phyloP scores from a whole-genome alignment of 2,888 invertebrate species.

The Cosmia pyralina region DNA sequence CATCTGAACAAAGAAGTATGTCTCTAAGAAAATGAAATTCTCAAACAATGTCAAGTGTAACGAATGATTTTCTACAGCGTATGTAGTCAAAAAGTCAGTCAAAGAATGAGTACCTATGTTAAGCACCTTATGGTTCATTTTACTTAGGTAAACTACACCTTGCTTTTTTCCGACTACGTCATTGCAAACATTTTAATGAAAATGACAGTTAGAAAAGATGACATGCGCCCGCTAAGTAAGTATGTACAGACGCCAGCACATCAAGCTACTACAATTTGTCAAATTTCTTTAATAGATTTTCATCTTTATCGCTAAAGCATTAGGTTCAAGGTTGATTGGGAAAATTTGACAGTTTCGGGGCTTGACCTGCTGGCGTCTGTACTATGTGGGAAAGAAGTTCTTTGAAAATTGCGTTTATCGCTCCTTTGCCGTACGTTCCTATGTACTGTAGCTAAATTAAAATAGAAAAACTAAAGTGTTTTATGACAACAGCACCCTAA shows the following conservation, averaged over 20 bases:
- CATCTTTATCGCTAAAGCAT: no score
- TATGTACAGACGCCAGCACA: no score
- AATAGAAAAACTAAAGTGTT: neutral
- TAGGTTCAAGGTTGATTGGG: no score
- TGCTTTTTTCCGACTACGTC: neutral
- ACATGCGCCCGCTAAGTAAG: neutral
- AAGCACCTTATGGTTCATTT: no score
- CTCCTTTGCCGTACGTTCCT: neutral
- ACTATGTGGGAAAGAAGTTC: neutral
- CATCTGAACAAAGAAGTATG: slow-evolving; percentile 22
- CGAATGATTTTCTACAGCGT: slow-evolving; percentile 25
- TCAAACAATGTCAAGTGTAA: slow-evolving; percentile 19
- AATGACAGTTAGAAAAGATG: neutral
- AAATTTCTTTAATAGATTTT: no score
- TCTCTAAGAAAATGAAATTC: slow-evolving; percentile 26
- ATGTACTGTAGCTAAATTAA: neutral
- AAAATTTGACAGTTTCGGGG: no score
- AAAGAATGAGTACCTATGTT: no score
- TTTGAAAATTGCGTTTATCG: neutral
- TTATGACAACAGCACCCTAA: neutral
- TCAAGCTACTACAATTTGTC: no score
- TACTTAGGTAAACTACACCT: neutral
- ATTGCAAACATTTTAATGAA: neutral
- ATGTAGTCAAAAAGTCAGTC: no score
- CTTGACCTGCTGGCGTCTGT: no score